These are phyloP conservation scores for Rousettus leschenaultii DNA, from an alignment of 2,113 vertebrate genomes.

Conservation along the genomic window DNA sequence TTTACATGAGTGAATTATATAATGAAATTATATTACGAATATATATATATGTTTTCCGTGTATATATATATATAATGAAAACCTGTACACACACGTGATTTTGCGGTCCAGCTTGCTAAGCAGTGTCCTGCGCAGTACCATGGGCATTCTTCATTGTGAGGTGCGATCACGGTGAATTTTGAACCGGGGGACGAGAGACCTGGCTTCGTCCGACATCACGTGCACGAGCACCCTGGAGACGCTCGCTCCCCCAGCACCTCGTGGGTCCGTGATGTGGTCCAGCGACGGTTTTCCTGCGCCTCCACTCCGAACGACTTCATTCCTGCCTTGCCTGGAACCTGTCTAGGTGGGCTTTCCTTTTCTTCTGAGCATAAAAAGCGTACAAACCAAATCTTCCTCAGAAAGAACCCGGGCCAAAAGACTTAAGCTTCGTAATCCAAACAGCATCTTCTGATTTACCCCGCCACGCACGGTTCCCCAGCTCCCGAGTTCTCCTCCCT, in stretches of 20 bases:
- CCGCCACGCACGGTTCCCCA: not conserved
- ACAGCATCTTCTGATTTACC: not conserved
- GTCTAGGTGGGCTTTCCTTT: not conserved
- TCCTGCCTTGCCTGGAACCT: not conserved
- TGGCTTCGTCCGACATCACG: rapidly evolving
- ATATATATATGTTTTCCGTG: too few relatives aligned
- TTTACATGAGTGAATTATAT: not conserved
- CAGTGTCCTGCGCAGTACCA: rapidly evolving
- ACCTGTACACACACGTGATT: too few relatives aligned
- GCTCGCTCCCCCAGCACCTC: not conserved
- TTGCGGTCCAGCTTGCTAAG: not conserved
- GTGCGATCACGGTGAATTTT: rapidly evolving
- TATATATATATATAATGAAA: too few relatives aligned
- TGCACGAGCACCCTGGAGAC: not conserved
- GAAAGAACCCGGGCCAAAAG: not conserved
- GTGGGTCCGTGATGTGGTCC: not conserved
- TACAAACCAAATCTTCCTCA: not conserved
- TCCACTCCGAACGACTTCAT: not conserved
- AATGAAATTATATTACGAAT: not conserved
- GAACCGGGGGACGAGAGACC: not conserved
- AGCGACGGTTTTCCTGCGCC: too few relatives aligned
- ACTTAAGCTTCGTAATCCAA: not conserved
- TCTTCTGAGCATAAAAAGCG: not conserved
- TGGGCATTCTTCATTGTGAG: not conserved
- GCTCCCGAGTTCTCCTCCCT: not conserved